Conservation (phyloP, 2,888 invertebrate species). For the Lasioglossum morio region DNA sequence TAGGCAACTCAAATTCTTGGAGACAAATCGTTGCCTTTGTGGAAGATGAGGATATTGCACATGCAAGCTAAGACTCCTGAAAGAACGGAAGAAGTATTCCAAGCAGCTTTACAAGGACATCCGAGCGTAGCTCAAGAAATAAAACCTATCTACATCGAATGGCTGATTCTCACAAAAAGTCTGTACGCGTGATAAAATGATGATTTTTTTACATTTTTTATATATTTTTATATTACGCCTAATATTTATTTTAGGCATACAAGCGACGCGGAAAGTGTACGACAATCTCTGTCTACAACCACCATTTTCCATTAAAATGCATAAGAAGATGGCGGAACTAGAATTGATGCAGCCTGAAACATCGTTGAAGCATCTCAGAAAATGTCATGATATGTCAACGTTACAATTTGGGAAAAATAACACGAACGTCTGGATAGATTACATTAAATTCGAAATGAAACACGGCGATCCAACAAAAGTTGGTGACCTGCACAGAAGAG, state of each 20-base stretch:
- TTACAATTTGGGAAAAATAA: conserved; percentile 89
- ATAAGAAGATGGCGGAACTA: conserved; percentile 87
- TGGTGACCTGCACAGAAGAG: conserved; percentile 87
- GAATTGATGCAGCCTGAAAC: conserved; percentile 83
- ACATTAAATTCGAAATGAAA: conserved; percentile 89
- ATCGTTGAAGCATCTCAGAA: conserved; percentile 80
- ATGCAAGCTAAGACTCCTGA: conserved; percentile 80
- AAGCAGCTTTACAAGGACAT: conserved; percentile 85
- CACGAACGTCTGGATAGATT: conserved; percentile 90
- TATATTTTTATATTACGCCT: not conserved
- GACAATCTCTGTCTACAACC: conserved; percentile 86
- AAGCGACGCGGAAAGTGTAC: conserved; percentile 88
- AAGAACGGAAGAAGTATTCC: conserved; percentile 83
- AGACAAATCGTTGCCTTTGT: conserved; percentile 84
- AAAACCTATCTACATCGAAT: conserved; percentile 88
- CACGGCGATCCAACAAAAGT: conserved; percentile 87
- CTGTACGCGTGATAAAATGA: conserved; percentile 12
- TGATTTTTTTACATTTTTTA: too few species aligned
- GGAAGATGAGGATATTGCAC: conserved; percentile 84
- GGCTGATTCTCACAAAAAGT: conserved; percentile 85
- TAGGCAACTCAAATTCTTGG: conserved; percentile 82
- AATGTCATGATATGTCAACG: conserved; percentile 87
- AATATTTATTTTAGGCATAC: conserved; percentile 82
- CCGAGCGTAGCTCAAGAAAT: conserved; percentile 85
- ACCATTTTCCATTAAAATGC: conserved; percentile 87